Conservation (phyloP, 2,888 invertebrate species). For the Agrotis segetum region DNA sequence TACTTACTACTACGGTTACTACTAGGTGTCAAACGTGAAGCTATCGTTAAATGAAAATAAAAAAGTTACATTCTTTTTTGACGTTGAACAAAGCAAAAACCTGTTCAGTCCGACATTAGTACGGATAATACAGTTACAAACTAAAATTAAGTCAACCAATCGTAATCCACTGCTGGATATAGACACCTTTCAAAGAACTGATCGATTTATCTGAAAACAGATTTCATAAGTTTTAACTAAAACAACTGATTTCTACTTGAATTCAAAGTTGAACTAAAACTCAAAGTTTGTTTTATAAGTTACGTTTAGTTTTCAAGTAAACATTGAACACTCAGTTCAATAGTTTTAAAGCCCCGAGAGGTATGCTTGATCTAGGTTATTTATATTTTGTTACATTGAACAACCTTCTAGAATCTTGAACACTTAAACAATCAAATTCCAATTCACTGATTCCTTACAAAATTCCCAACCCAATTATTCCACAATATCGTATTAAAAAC, state of each 20-base stretch:
- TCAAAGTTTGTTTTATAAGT: neutral
- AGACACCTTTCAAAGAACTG: neutral
- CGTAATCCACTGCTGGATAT: neutral
- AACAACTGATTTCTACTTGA: too few species aligned
- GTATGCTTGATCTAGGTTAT: neutral
- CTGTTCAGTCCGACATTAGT: too few species aligned
- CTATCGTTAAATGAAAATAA: too few species aligned
- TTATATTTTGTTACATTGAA: too few species aligned
- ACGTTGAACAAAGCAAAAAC: neutral
- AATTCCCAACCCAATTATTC: neutral
- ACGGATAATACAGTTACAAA: neutral
- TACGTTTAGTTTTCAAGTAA: too few species aligned
- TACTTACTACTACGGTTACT: too few species aligned
- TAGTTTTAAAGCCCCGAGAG: neutral
- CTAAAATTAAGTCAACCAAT: neutral
- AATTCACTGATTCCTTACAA: slow-evolving; percentile 3
- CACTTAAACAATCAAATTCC: neutral
- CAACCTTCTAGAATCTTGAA: neutral
- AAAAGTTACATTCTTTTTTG: too few species aligned
- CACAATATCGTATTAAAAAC: slow-evolving; percentile 10
- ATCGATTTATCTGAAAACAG: neutral
- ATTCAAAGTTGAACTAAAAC: neutral
- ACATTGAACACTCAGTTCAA: too few species aligned
- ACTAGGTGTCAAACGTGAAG: too few species aligned
- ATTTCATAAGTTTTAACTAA: neutral